A percentile compares a stretch with the other conserved stretches of the same genome.
Conservation (phyloP, 2,888 invertebrate species). For the Electrophaes corylata region DNA sequence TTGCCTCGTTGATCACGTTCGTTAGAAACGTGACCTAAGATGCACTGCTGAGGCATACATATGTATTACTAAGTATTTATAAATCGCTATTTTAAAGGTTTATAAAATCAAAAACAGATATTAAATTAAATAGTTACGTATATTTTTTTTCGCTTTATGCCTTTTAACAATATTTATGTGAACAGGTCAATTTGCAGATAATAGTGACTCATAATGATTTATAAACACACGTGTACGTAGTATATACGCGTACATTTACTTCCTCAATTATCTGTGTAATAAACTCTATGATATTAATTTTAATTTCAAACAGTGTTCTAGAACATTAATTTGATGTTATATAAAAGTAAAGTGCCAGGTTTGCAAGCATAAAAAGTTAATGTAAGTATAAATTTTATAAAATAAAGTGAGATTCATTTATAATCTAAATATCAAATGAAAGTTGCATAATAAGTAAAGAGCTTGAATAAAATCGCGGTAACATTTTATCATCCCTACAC, state of each 20-base stretch:
- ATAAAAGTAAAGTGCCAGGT: conserved; percentile 61
- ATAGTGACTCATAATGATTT: conserved; percentile 52
- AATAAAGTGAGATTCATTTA: conserved; percentile 63
- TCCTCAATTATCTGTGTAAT: conserved; percentile 44
- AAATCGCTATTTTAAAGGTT: not conserved
- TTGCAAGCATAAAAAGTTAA: conserved; percentile 56
- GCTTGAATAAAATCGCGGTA: conserved; percentile 46
- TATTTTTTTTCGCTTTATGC: conserved; percentile 75
- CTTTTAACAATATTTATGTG: conserved; percentile 77
- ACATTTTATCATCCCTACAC: conserved; percentile 48
- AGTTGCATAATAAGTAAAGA: conserved; percentile 52
- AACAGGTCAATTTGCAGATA: conserved; percentile 69
- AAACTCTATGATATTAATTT: conserved; percentile 50
- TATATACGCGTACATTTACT: conserved; percentile 49
- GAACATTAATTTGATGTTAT: conserved; percentile 56
- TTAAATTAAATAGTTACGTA: conserved; percentile 83
- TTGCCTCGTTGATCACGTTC: too few species aligned
- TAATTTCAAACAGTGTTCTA: conserved; percentile 48
- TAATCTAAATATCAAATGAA: conserved; percentile 57
- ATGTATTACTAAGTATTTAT: too few species aligned
- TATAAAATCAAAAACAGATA: conserved; percentile 50
- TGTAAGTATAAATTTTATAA: conserved; percentile 54
- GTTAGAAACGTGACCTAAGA: too few species aligned
- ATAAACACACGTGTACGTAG: conserved; percentile 25
- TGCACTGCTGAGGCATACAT: too few species aligned